Conservation (phyloP, 2,113 vertebrate genomes). For the Rhineura floridana region DNA sequence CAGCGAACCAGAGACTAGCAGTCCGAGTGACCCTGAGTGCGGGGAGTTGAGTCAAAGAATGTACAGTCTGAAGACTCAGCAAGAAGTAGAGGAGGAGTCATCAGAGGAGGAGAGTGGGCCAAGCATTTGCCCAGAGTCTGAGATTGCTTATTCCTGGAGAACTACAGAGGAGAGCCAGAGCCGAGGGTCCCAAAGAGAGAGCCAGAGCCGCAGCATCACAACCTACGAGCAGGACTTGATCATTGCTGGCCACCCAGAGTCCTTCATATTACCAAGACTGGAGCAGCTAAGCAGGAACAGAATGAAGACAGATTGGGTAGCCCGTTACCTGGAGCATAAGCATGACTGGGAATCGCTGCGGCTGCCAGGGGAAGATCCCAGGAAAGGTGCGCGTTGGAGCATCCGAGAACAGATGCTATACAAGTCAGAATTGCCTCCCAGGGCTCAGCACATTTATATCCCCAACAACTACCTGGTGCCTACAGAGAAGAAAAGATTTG, state of each 20-base stretch:
- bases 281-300: slow-evolving; percentile 56
- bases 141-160: slow-evolving; percentile 19
- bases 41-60: slow-evolving; percentile 25
- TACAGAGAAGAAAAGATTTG: slow-evolving; percentile 86
- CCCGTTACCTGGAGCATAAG: slow-evolving; percentile 71
- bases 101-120: neutral
- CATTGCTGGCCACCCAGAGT: slow-evolving; percentile 23
- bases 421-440: slow-evolving; percentile 42
- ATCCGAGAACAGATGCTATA: slow-evolving; percentile 69
- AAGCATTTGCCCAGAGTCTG: neutral
- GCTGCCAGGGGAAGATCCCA: slow-evolving; percentile 67
- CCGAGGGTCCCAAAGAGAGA: slow-evolving; percentile 4
- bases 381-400: slow-evolving; percentile 66
- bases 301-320: slow-evolving; percentile 69
- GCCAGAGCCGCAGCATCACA: neutral
- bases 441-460: slow-evolving; percentile 63
- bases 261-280: slow-evolving; percentile 71
- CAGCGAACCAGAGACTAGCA: slow-evolving; percentile 11
- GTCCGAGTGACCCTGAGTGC: slow-evolving; percentile 31
- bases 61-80: neutral
- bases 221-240: slow-evolving; percentile 38
- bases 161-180: neutral
- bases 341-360: slow-evolving; percentile 69
- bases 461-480: slow-evolving; percentile 88
- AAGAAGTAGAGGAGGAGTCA: slow-evolving; percentile 55